Base-by-base conservation (phyloP, 2,888 invertebrate genomes). In the Pristionchus fissidentatus region DNA sequence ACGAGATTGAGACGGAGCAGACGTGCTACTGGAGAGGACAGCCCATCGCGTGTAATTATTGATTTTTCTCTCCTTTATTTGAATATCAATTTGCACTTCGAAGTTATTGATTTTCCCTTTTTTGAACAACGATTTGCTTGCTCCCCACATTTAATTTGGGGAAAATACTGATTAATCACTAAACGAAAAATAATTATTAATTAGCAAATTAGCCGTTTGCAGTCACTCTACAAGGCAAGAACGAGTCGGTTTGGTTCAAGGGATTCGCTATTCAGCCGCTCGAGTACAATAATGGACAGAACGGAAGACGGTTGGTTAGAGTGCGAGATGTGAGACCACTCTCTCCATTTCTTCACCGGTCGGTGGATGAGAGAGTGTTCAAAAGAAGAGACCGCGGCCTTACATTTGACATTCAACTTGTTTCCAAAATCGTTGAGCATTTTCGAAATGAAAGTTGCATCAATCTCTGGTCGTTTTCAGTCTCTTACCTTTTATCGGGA, bases 231-330 rank as follows among this genome's bases (percentile, higher is more conserved):
- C 89, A 87, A 85, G 91, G 92, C 19, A 89, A 88, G 70, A 89
- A 90, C 66, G 89, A 89, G 52, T 87, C 88, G 1, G 84, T 88
- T 19, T 86, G 90, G 86, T 91, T 90, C 88, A 92, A 90, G 83
- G 91, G 91, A 43, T 91, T 91, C 84, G 90, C 89, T 3, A 90
- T 91, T 66, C 91, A 91, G 73, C 91, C 91, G 1, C 85, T 89
- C 77, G 87, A 89, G 77, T 92, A 87, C 87, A 88, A 88, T 70
- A 90, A 91, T n/a, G 85, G 87, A 62, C 86, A 85, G 57, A 80
- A 86, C n/a, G 90, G 90, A 82, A 78, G n/a, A n/a, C n/a, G n/a
- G n/a, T n/a, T n/a, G n/a, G n/a, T n/a, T n/a, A n/a, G n/a, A n/a
- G n/a, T n/a, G n/a, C n/a, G n/a, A 85, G 38, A 85, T 90, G 89